Percentiles rank a stretch among this genome's conserved stretches.
Conservation (phyloP, 2,888 invertebrate species). For the Trichacis sp. region DNA sequence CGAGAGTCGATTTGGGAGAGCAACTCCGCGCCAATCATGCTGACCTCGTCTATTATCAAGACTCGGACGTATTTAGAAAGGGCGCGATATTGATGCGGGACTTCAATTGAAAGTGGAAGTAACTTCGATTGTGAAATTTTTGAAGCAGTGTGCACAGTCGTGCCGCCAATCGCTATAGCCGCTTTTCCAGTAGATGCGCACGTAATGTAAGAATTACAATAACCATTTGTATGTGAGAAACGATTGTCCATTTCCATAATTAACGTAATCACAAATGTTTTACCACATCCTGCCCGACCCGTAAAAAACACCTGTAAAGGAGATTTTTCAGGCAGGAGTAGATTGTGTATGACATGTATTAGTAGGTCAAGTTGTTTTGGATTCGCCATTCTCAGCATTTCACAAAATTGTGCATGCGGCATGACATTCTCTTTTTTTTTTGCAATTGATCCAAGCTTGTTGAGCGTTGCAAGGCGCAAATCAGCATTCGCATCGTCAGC, state of each 20-base stretch:
- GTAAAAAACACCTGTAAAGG: conserved; percentile 44
- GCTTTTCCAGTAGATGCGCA: conserved; percentile 54
- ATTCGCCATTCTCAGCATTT: conserved; percentile 45
- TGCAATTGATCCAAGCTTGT: conserved; percentile 47
- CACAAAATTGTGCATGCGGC: conserved; percentile 37
- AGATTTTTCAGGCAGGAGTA: neutral
- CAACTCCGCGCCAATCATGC: conserved; percentile 57
- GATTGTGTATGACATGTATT: conserved; percentile 37
- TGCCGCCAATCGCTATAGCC: conserved; percentile 48
- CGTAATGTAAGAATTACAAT: conserved; percentile 16
- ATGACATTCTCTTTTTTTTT: conserved; percentile 50
- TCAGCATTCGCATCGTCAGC: conserved; percentile 43
- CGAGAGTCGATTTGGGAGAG: conserved; percentile 51
- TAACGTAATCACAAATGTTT: conserved; percentile 60
- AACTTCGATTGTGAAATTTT: conserved; percentile 37
- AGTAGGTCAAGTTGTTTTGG: conserved; percentile 41
- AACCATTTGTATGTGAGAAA: conserved; percentile 46
- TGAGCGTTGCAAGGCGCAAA: conserved; percentile 44
- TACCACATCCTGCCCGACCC: conserved; percentile 53
- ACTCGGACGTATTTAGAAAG: conserved; percentile 51
- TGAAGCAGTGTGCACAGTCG: conserved; percentile 49
- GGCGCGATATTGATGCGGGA: conserved; percentile 33
- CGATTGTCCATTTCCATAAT: conserved; percentile 67
- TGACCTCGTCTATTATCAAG: conserved; percentile 58
- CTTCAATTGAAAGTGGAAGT: conserved; percentile 3